These are phyloP conservation scores for Hypotaenidia okinawae DNA, from an alignment of 2,797 vertebrate species.

Conservation along the genomic window DNA sequence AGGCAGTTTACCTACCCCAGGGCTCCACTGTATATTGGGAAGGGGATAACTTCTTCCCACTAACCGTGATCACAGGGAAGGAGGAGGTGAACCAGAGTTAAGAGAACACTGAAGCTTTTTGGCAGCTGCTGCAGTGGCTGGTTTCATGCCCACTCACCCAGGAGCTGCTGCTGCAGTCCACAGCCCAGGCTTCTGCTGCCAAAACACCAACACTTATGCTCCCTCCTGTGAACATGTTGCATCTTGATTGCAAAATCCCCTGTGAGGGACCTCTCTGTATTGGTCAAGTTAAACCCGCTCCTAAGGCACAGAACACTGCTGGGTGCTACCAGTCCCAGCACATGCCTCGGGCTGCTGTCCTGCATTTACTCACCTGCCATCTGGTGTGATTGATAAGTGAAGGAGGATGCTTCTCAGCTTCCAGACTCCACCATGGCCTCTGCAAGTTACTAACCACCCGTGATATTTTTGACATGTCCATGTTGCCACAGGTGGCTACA, in stretches of 20 bases:
- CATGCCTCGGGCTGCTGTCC: not conserved
- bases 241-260: not conserved
- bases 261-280: not conserved
- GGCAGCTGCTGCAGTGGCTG: not conserved
- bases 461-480: not conserved
- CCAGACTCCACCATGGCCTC: not conserved
- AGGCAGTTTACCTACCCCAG: not conserved
- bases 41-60: not conserved
- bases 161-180: not conserved
- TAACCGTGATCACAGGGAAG: not conserved
- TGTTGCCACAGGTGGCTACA: too few relatives aligned
- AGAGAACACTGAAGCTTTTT: not conserved
- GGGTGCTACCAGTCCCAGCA: not conserved
- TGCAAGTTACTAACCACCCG: not conserved
- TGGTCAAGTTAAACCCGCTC: not conserved
- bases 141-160: not conserved
- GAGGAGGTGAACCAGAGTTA: accelerated
- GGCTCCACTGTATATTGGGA: not conserved
- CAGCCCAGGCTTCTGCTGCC: not conserved
- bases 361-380: not conserved
- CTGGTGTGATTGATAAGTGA: not conserved
- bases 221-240: accelerated
- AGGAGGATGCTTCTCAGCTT: not conserved
- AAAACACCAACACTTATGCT: not conserved
- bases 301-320: not conserved